Evolutionary conservation across 2,797 vertebrate species (phyloP).

Genomic region (Coluber constrictor): DNA sequence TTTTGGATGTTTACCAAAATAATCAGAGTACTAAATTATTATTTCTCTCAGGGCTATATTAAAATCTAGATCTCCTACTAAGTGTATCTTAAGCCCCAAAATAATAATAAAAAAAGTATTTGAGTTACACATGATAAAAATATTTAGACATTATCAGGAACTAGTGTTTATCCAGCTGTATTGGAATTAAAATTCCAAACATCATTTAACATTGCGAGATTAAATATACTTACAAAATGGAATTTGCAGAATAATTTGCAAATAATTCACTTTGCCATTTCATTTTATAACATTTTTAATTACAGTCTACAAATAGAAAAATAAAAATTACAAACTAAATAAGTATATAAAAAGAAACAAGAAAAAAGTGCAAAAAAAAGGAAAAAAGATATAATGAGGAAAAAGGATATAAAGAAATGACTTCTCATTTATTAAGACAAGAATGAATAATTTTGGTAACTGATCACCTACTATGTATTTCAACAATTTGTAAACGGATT

Average conservation of each 20-base stretch:
- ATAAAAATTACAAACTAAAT: too few species aligned
- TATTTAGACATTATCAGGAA: neutral
- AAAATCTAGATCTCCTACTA: fast-evolving
- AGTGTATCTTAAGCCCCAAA: neutral
- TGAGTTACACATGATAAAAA: neutral
- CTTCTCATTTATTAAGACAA: too few species aligned
- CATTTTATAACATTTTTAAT: too few species aligned
- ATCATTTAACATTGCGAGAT: neutral
- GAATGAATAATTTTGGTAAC: too few species aligned
- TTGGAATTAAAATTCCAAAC: neutral
- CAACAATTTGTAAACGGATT: too few species aligned
- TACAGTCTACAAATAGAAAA: too few species aligned
- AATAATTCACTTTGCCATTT: too few species aligned
- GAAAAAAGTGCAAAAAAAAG: too few species aligned
- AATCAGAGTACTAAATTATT: neutral
- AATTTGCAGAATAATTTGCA: neutral
- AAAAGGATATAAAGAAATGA: too few species aligned
- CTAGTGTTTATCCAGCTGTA: neutral
- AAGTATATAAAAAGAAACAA: too few species aligned
- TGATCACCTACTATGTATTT: too few species aligned
- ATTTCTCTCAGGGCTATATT: neutral
- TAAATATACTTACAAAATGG: neutral
- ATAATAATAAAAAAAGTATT: neutral
- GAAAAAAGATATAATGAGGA: too few species aligned
- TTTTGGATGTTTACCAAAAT: neutral